Conservation (phyloP, 2,797 vertebrate genomes). For the Halcyon smyrnensis region DNA sequence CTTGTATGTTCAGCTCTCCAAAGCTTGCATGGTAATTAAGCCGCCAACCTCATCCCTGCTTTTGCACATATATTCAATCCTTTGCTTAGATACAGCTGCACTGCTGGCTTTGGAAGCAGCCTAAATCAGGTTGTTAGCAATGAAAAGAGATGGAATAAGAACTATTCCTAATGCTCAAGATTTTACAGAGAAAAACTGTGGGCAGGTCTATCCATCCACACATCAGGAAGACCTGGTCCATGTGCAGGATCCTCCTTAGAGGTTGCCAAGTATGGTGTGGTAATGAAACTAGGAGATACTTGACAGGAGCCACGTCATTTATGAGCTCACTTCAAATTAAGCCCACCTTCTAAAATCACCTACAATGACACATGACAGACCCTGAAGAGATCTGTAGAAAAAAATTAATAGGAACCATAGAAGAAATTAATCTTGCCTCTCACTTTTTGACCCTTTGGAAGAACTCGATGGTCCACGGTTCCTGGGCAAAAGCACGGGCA, state of each 20-base stretch:
- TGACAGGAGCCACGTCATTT: not conserved
- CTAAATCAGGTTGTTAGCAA: not conserved
- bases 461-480: slow-evolving; percentile 1
- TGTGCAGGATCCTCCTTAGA: not conserved
- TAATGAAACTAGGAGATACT: not conserved
- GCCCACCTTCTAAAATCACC: not conserved
- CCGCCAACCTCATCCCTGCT: not conserved
- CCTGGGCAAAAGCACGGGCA: slow-evolving; percentile 32
- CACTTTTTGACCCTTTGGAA: slow-evolving; percentile 60
- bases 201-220: not conserved
- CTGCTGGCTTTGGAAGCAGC: not conserved
- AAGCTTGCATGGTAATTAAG: not conserved
- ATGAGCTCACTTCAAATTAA: not conserved
- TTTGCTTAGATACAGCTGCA: not conserved
- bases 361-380: not conserved
- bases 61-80: rapidly evolving
- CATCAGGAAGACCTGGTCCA: not conserved
- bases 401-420: not conserved
- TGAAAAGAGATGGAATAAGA: not conserved
- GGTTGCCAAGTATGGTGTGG: not conserved
- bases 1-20: not conserved
- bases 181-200: not conserved
- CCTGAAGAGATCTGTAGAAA: not conserved
- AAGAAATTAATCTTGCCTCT: not conserved
- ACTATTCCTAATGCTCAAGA: not conserved